Evolutionary conservation across 2,797 vertebrate genomes (phyloP), one percentile per base, ranked within the genome.

Genomic region (Macroramphosus scolopax): DNA sequence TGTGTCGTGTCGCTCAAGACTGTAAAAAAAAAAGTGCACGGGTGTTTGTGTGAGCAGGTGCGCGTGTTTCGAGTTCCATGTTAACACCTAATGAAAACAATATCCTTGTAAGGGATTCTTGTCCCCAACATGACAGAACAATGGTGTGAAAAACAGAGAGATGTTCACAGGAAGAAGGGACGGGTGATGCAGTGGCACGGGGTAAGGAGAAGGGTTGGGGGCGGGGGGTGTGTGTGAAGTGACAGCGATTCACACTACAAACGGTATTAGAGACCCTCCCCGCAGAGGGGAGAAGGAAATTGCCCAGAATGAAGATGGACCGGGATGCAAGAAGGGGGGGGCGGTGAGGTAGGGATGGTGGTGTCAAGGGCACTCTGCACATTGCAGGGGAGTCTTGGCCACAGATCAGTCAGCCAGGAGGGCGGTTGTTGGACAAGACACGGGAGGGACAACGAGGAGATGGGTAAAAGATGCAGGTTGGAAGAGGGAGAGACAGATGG

Each of bases 221-320:
- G 17, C 41, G 34, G 14, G 3, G 56, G 31, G 25, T 16, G 37
- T n/a, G 37, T 39, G 64, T 61, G 20, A 9, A 26, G 25, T 76
- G 72, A 64, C 36, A 83, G 51, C 41, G n/a, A 66, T 80, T 83
- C 77, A 73, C 80, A 77, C 72, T n/a, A n/a, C n/a, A n/a, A 71
- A 72, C 49, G 6, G 33, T 47, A 57, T 78, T 55, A 66, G 51
- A 51, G 62, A 55, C 52, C 55, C 17, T 59, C 54, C 60, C 77
- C 7, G 22, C 61, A 66, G 67, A 69, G 65, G 70, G 47, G 8
- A 17, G 59, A 69, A 68, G 68, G 73, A 83, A 78, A 83, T 80
- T 74, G 57, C 67, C 75, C 60, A 63, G 69, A 81, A 80, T 80
- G 68, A 86, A 80, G 78, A 82, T 59, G 40, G 77, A 83, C 51